These are phyloP conservation scores for Adelphocoris suturalis DNA, from an alignment of 2,888 invertebrate genomes.

Conservation along the genomic window DNA sequence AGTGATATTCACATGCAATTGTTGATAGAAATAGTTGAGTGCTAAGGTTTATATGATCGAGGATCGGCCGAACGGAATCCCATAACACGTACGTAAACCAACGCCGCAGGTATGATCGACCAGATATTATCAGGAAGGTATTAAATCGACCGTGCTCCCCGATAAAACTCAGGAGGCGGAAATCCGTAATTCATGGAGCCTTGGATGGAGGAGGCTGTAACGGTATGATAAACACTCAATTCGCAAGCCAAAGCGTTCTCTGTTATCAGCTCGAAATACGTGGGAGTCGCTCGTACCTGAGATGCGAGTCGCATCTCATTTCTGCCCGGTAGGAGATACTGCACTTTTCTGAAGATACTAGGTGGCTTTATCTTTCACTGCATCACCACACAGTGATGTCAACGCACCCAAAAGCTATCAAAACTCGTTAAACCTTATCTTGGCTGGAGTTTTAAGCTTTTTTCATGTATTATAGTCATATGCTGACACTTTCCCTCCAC, in stretches of 20 bases:
- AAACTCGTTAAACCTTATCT: too few relatives aligned
- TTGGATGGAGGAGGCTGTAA: not conserved
- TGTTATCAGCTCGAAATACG: slow-evolving; percentile 10
- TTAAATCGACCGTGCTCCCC: not conserved
- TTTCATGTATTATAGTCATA: too few relatives aligned
- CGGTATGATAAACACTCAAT: slow-evolving; percentile 13
- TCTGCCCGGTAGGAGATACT: not conserved
- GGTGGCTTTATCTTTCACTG: too few relatives aligned
- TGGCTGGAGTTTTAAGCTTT: too few relatives aligned
- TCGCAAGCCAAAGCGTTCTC: slow-evolving; percentile 19
- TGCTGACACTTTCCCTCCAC: too few relatives aligned
- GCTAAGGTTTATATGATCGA: too few relatives aligned
- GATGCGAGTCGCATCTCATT: slow-evolving; percentile 14
- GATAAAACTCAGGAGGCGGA: not conserved
- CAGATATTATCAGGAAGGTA: not conserved
- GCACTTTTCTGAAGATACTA: too few relatives aligned
- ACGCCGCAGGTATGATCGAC: not conserved
- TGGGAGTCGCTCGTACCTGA: slow-evolving; percentile 1
- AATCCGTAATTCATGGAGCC: not conserved
- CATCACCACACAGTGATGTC: too few relatives aligned
- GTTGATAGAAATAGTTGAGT: too few relatives aligned
- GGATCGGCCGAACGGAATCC: not conserved
- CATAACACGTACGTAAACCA: not conserved
- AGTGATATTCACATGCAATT: too few relatives aligned
- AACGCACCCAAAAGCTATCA: too few relatives aligned